These are phyloP conservation scores for Suillia variegata DNA, from an alignment of 2,888 invertebrate genomes.

Conservation along the genomic window DNA sequence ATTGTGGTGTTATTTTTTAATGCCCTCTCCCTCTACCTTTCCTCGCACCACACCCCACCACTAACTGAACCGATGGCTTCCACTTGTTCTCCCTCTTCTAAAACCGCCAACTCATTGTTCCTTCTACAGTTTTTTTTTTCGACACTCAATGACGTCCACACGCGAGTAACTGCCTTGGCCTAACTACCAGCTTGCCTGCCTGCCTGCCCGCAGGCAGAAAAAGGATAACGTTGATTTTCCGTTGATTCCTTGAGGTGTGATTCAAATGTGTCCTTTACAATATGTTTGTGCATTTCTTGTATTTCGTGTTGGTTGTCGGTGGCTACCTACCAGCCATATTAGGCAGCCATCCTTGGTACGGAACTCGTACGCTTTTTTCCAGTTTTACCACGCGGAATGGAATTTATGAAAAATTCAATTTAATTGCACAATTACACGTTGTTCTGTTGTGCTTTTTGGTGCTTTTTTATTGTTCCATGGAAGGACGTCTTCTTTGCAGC, in stretches of 20 bases:
- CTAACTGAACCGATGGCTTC: background rate
- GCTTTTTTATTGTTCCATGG: constrained; percentile 18
- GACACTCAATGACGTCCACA: background rate
- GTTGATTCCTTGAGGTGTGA: constrained; percentile 60
- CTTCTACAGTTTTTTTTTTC: too few species aligned
- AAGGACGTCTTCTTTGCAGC: constrained; percentile 3
- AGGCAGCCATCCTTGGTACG: background rate
- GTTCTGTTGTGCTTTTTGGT: constrained; percentile 26
- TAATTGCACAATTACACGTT: constrained; percentile 58
- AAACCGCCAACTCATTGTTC: background rate
- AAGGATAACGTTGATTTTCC: constrained; percentile 55
- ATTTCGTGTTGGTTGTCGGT: too few species aligned
- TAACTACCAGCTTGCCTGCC: background rate
- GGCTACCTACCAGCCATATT: too few species aligned
- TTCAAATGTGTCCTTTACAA: constrained; percentile 41
- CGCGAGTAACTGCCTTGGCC: constrained; percentile 27
- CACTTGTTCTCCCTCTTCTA: background rate
- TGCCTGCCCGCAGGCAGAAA: constrained; percentile 16
- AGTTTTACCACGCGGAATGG: constrained; percentile 22
- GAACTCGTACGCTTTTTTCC: constrained; percentile 25
- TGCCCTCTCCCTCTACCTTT: background rate
- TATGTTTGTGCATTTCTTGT: constrained; percentile 25
- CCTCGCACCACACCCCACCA: background rate
- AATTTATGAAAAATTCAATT: constrained; percentile 61
- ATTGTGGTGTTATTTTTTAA: too few species aligned